A percentile compares a stretch with the other conserved stretches of the same genome.
Conservation (phyloP, 1,140 invertebrate species). For the Oreohelix idahoensis region DNA sequence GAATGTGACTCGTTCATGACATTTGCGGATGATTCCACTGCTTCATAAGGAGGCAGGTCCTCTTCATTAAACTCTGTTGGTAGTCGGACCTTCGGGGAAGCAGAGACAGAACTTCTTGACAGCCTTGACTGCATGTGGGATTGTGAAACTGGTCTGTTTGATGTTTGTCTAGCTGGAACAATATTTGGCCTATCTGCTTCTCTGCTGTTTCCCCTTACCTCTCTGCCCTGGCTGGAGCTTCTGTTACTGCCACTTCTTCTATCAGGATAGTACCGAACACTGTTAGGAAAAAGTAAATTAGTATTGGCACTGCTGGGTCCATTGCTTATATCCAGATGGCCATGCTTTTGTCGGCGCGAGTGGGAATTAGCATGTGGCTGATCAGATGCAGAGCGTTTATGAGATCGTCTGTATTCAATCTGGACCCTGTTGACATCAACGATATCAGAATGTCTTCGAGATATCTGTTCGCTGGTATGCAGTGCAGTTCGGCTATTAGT, state of each 20-base stretch:
- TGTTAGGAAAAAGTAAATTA: slow-evolving; percentile 7
- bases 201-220: background rate
- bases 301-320: background rate
- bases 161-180: background rate
- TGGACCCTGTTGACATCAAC: slow-evolving; percentile 25
- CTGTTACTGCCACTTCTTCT: background rate
- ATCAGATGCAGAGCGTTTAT: slow-evolving; percentile 24
- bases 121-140: background rate
- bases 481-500: background rate
- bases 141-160: background rate
- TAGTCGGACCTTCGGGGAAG: background rate
- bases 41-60: slow-evolving; percentile 35
- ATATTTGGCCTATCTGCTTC: slow-evolving; percentile 23
- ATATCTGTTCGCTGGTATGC: slow-evolving; percentile 1
- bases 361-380: slow-evolving; percentile 12
- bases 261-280: background rate
- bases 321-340: background rate
- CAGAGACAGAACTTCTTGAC: background rate
- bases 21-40: background rate
- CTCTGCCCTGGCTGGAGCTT: background rate
- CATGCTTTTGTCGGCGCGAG: slow-evolving; percentile 18
- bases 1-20: background rate
- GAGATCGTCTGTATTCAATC: slow-evolving; percentile 35
- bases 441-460: slow-evolving; percentile 29
- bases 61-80: slow-evolving; percentile 39